Conservation (phyloP, 2,888 invertebrate genomes). For the Subacronicta megacephala region DNA sequence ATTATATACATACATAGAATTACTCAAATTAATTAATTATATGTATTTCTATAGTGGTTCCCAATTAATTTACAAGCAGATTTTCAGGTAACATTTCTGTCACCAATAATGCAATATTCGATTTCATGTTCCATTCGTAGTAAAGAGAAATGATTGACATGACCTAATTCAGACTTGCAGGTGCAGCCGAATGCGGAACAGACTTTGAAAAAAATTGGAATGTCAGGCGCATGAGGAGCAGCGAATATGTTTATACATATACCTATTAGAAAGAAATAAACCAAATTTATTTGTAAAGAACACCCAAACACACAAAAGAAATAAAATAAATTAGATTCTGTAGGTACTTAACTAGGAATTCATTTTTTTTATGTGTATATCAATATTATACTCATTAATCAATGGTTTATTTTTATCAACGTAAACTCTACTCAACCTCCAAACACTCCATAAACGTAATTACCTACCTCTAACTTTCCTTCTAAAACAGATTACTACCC, state of each 20-base stretch:
- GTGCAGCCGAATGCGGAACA: conserved; percentile 12
- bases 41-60: not conserved
- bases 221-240: conserved; percentile 31
- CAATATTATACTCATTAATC: no score
- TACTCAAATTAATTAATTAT: no score
- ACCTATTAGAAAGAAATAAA: no score
- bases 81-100: conserved; percentile 42
- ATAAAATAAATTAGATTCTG: no score
- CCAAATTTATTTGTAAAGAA: no score
- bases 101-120: conserved; percentile 66
- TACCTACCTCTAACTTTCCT: not conserved
- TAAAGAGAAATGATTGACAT: conserved; percentile 69
- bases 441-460: not conserved
- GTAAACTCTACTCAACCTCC: not conserved
- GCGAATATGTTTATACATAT: no score
- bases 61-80: conserved; percentile 30
- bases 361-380: no score
- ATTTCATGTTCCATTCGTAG: conserved; percentile 59
- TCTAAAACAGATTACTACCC: not conserved
- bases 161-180: conserved; percentile 70
- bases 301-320: no score
- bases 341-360: no score
- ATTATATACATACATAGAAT: no score
- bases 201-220: conserved; percentile 33
- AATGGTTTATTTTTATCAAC: no score